Conservation (phyloP, 2,797 vertebrate genomes). For the Gouania willdenowi region DNA sequence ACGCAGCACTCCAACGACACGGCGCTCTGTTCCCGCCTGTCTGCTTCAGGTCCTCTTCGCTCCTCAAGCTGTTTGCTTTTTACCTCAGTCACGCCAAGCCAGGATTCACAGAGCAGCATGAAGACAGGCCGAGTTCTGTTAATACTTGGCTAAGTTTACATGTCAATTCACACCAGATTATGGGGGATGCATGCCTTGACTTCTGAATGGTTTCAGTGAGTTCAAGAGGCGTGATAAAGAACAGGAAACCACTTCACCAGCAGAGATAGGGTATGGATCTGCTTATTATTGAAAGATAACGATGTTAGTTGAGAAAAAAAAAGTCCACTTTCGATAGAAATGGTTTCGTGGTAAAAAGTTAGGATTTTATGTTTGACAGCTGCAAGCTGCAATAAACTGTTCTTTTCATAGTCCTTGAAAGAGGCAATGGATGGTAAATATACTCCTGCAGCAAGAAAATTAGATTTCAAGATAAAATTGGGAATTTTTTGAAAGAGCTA, state of each 20-base stretch:
- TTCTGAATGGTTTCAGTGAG: slow-evolving; percentile 52
- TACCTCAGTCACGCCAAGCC: slow-evolving; percentile 60
- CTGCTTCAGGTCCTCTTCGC: slow-evolving; percentile 48
- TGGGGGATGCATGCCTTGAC: slow-evolving; percentile 38
- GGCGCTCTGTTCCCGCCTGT: slow-evolving; percentile 34
- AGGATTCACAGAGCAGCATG: slow-evolving; percentile 59
- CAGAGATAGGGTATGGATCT: slow-evolving; percentile 2
- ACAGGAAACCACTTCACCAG: slow-evolving; percentile 2
- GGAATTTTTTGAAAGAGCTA: no score
- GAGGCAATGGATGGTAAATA: no score
- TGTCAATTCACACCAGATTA: slow-evolving; percentile 80
- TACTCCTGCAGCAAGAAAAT: no score
- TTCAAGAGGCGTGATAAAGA: slow-evolving; percentile 24
- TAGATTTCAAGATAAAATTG: no score
- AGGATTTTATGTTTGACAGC: no score
- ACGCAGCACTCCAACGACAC: slow-evolving; percentile 22
- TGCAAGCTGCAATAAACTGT: no score
- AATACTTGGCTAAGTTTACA: slow-evolving; percentile 79
- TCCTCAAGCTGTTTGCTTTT: slow-evolving; percentile 62
- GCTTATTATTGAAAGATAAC: background rate
- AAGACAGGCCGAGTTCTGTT: slow-evolving; percentile 61
- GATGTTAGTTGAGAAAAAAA: no score
- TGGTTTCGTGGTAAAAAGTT: no score
- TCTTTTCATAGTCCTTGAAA: no score
- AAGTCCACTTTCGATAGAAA: no score